phyloP scores from a whole-genome alignment of 2,113 vertebrate genomes.

The Lycaon pictus region DNA sequence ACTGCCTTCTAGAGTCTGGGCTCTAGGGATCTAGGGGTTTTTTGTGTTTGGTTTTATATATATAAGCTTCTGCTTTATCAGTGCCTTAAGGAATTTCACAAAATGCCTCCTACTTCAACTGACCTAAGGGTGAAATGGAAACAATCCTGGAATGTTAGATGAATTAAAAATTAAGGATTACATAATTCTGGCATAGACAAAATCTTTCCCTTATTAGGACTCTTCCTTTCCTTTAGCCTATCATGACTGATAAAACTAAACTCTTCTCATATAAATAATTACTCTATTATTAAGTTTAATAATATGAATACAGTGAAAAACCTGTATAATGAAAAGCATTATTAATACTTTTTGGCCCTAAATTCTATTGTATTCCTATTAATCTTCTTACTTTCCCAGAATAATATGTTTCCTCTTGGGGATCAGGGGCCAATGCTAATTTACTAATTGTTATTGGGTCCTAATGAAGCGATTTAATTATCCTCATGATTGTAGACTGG shows the following conservation, averaged over 20 bases:
- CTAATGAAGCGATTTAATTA: background rate
- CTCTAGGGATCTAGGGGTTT: background rate
- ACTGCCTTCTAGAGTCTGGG: background rate
- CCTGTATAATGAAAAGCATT: background rate
- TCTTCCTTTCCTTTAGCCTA: background rate
- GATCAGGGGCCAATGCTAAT: background rate
- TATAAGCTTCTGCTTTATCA: background rate
- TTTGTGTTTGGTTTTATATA: background rate
- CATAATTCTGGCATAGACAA: background rate
- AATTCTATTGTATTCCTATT: background rate
- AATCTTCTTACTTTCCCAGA: background rate
- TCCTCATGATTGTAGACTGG: background rate
- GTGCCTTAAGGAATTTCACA: background rate
- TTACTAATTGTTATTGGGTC: background rate
- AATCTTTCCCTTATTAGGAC: background rate
- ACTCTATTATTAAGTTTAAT: background rate
- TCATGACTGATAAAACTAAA: background rate
- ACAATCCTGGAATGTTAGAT: background rate
- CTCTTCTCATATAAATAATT: background rate
- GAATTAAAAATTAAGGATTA: slow-evolving; percentile 23
- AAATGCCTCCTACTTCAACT: background rate
- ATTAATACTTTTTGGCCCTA: background rate
- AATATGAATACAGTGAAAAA: slow-evolving; percentile 1
- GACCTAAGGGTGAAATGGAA: background rate
- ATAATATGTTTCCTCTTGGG: background rate